Evolutionary conservation across 1,140 invertebrate genomes (phyloP), one percentile per base, ranked within the genome.

Genomic region (Sweltsa coloradensis): DNA sequence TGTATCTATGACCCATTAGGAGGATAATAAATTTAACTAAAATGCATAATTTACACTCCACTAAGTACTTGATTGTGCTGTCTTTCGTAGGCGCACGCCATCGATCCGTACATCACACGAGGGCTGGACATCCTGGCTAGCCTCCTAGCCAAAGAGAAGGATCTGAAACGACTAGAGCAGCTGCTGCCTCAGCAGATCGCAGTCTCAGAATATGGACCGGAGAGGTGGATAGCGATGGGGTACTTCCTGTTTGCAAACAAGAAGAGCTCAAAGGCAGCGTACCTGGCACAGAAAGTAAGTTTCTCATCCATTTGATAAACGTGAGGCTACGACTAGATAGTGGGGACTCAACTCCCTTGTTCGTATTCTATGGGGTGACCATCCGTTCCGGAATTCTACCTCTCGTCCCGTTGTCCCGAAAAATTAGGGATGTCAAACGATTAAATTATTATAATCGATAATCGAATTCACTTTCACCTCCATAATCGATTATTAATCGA

Each of bases 201-300:
- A 21, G 54, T 67, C 18, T 62, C 62, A 14, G 68, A 68, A n/a
- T 51, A 61, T 9, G 64, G 68, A 11, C 62, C 75, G 4, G 75
- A 77, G 53, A 68, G 74, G 29, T 83, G 79, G 66, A 72, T 76
- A 36, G 73, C 77, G 0, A 69, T 79, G 56, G 79, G 75, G 3
- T 80, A 81, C 55, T 69, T 68, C n/a, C 63, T 71, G 16, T 70
- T 72, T 54, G 60, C 66, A 1, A 62, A 64, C 6, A 67, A 71
- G 31, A 75, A 78, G 51, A 63, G 67, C 41, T 69, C 68, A 21
- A 67, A 75, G 39, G 75, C 77, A 0, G 64, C 76, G 14, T 74
- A 72, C 45, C 78, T 81, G 60, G 71, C 74, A 3, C 67, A 77
- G 42, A 72, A 71, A 59, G 72, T 73, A 55, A 41, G 27, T 3